These are phyloP conservation scores for Mormyrus proboscirostris DNA, from an alignment of 2,797 vertebrate genomes.

Conservation along the genomic window DNA sequence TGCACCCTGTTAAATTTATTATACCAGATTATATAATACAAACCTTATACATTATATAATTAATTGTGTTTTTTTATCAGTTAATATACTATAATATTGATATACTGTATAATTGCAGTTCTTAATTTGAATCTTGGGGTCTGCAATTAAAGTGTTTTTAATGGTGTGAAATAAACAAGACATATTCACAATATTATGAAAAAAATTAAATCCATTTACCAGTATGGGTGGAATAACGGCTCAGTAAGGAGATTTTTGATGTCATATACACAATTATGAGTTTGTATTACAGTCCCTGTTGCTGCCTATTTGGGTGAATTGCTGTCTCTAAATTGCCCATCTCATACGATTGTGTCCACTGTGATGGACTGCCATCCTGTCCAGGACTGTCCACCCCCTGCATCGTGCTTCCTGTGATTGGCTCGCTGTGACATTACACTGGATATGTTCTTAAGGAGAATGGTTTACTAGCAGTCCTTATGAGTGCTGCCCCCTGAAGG, in stretches of 20 bases:
- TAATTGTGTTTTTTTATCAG: neutral
- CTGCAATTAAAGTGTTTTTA: neutral
- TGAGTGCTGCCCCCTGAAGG: neutral
- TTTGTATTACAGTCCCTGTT: neutral
- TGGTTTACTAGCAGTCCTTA: neutral
- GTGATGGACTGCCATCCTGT: neutral
- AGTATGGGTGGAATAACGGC: neutral
- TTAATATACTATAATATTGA: neutral
- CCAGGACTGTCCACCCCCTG: neutral
- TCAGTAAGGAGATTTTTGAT: neutral
- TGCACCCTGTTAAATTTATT: neutral
- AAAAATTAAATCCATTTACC: neutral
- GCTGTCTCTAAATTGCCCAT: neutral
- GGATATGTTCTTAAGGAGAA: neutral
- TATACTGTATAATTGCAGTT: neutral
- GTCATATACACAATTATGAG: neutral
- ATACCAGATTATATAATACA: neutral
- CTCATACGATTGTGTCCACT: neutral
- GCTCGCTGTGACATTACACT: neutral
- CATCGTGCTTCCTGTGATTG: neutral
- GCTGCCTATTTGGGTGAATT: neutral
- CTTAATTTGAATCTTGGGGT: neutral
- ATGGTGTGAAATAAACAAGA: neutral
- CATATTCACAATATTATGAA: neutral
- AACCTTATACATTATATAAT: neutral